Percentiles rank a stretch among this genome's conserved stretches.
phyloP scores from a whole-genome alignment of 2,888 invertebrate species.

The Diarsia rubi region DNA sequence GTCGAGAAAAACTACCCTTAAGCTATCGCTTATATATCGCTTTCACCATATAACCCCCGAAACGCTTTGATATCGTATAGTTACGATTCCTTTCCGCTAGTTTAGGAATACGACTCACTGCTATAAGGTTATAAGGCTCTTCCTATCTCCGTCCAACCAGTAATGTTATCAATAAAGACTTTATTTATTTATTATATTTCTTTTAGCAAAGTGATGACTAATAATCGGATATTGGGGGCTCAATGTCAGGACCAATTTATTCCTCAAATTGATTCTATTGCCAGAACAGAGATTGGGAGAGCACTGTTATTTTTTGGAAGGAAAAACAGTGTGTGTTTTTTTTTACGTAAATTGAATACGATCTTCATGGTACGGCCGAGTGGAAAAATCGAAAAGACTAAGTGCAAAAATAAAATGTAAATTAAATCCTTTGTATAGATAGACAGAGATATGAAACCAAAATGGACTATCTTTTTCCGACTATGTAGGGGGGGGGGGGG shows the following conservation, averaged over 20 bases:
- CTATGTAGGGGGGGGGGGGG: too few species aligned
- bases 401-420: constrained; percentile 10
- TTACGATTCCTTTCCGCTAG: constrained; percentile 24
- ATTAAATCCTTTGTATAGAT: background rate
- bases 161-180: constrained; percentile 57
- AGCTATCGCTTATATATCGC: too few species aligned
- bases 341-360: constrained; percentile 24
- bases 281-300: background rate
- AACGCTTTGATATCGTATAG: constrained; percentile 22
- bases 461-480: background rate
- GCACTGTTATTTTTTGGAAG: constrained; percentile 5
- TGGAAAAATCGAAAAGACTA: background rate
- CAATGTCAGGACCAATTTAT: constrained; percentile 50
- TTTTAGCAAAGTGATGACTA: constrained; percentile 37
- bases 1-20: background rate
- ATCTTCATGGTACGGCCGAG: constrained; percentile 2
- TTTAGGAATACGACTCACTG: constrained; percentile 18
- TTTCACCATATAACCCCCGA: background rate
- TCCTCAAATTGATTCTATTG: constrained; percentile 41
- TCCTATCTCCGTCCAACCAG: constrained; percentile 37
- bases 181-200: constrained; percentile 46
- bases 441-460: background rate
- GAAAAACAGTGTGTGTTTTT: background rate
- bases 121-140: constrained; percentile 39
- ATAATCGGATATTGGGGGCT: constrained; percentile 41